These are phyloP conservation scores for Bungarus multicinctus DNA, from an alignment of 2,113 vertebrate genomes.

Conservation along the genomic window DNA sequence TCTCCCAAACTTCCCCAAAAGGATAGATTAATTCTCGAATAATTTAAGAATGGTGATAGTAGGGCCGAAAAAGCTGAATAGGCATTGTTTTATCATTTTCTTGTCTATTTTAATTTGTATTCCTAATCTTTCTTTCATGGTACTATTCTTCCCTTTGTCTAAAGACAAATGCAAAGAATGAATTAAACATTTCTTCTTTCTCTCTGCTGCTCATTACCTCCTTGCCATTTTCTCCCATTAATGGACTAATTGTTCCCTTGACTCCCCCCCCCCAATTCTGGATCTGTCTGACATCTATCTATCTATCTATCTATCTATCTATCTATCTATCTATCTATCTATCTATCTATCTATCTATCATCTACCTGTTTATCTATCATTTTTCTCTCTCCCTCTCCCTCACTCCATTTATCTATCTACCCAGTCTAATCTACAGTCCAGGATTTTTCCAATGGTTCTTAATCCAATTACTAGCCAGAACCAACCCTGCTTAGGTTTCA, in stretches of 20 bases:
- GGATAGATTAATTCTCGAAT: background rate
- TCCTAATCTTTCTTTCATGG: background rate
- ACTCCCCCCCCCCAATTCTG: background rate
- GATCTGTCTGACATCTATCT: background rate
- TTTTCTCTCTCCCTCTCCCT: too few relatives aligned
- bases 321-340: too few relatives aligned
- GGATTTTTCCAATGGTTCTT: background rate
- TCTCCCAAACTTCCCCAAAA: background rate
- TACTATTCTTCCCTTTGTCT: background rate
- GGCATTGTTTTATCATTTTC: background rate
- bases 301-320: too few relatives aligned
- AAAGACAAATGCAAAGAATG: background rate
- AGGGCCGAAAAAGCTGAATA: background rate
- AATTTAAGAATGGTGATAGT: background rate
- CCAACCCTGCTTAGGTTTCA: background rate
- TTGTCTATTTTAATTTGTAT: background rate
- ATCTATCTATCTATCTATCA: background rate
- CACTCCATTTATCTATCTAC: background rate
- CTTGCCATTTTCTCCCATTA: background rate
- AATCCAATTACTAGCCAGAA: background rate
- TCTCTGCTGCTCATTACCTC: background rate
- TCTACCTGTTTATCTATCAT: too few relatives aligned
- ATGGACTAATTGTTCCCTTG: background rate
- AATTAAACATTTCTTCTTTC: background rate
- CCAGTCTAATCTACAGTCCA: background rate